phyloP scores from a whole-genome alignment of 2,888 invertebrate species.

The Branchipolynoe longqiensis region DNA sequence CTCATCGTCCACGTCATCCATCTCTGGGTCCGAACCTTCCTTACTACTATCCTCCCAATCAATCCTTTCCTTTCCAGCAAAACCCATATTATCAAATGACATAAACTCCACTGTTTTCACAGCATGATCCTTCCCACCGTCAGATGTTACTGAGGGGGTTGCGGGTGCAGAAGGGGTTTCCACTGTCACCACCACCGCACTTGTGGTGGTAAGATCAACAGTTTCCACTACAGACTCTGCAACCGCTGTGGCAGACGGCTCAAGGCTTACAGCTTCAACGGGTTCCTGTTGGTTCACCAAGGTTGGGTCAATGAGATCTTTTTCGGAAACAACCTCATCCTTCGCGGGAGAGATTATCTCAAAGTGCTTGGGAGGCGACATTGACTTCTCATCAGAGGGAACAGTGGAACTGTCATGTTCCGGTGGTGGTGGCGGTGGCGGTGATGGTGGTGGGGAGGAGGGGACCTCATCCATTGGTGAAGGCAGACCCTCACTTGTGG shows the following conservation, averaged over 20 bases:
- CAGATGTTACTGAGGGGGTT: not conserved
- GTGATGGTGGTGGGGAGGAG: not conserved
- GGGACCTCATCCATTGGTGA: constrained; percentile 27
- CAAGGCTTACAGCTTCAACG: not conserved
- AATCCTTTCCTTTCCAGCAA: constrained; percentile 77
- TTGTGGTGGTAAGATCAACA: too few species aligned
- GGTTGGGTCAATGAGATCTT: too few species aligned
- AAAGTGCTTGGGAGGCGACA: not conserved
- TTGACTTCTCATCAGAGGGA: too few species aligned
- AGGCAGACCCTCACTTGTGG: constrained; percentile 1
- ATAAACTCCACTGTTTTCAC: constrained; percentile 66
- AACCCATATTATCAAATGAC: constrained; percentile 83
- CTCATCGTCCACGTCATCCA: constrained; percentile 30
- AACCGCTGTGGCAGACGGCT: not conserved
- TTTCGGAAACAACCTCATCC: not conserved
- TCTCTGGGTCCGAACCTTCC: constrained; percentile 45
- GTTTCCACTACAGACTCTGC: constrained; percentile 1
- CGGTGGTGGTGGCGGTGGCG: not conserved
- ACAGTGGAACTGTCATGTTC: not conserved
- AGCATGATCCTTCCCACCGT: too few species aligned
- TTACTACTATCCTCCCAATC: constrained; percentile 47
- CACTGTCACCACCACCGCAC: not conserved
- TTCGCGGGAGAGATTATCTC: constrained; percentile 3
- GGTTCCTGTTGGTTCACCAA: not conserved
- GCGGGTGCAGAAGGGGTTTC: not conserved